These are phyloP conservation scores for Julus scanicus DNA, from an alignment of 2,888 invertebrate species.

Conservation along the genomic window DNA sequence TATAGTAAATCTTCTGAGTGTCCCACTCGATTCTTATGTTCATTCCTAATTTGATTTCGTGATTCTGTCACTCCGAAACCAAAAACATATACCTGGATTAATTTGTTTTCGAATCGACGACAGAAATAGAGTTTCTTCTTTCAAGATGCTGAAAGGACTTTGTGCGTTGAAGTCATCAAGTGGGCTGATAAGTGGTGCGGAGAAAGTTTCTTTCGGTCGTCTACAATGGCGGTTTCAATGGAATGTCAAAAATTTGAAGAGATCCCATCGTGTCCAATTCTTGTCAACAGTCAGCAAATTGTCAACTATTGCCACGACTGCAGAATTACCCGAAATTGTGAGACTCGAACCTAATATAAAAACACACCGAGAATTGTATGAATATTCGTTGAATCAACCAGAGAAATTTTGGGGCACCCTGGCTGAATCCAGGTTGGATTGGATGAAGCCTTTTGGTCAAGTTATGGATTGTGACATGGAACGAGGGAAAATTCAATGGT, in stretches of 20 bases:
- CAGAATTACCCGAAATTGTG: conserved; percentile 58
- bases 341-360: conserved; percentile 57
- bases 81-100: not conserved
- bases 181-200: not conserved
- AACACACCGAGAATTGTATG: conserved; percentile 64
- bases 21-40: not conserved
- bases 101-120: no score
- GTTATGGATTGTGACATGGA: conserved; percentile 64
- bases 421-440: conserved; percentile 64
- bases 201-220: not conserved
- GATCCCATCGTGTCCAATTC: not conserved
- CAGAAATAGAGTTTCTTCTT: no score
- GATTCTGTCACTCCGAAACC: not conserved
- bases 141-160: not conserved
- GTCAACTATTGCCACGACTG: conserved; percentile 38
- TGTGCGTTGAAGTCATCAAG: not conserved
- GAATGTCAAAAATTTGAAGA: not conserved
- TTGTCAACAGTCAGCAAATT: not conserved
- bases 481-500: conserved; percentile 65
- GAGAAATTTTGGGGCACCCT: conserved; percentile 66
- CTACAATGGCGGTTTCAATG: not conserved
- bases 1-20: no score
- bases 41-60: not conserved
- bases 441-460: conserved; percentile 64
- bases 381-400: conserved; percentile 64